Evolutionary conservation across 2,797 vertebrate genomes (phyloP).

Genomic region (Xiphorhynchus erythropygius): DNA sequence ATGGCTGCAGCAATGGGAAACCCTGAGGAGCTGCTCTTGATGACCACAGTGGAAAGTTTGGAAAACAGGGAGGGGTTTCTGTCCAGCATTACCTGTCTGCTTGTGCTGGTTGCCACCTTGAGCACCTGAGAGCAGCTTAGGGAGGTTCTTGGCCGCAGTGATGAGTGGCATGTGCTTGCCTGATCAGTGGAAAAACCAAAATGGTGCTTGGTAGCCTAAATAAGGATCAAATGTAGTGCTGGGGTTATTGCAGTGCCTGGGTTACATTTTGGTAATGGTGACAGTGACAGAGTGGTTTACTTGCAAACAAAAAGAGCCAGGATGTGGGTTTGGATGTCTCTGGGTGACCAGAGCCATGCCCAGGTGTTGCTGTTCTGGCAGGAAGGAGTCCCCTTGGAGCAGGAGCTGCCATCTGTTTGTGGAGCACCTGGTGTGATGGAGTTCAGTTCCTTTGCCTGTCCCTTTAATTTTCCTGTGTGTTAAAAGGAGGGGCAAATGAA

Average conservation of each 20-base stretch:
- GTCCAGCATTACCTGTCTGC: accelerated
- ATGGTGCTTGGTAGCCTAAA: background rate
- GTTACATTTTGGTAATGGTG: background rate
- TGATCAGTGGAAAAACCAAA: background rate
- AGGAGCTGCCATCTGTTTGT: background rate
- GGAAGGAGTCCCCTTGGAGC: background rate
- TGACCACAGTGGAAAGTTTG: background rate
- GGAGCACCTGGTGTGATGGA: accelerated
- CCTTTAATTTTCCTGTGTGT: background rate
- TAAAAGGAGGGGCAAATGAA: background rate
- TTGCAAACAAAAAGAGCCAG: background rate
- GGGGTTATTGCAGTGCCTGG: background rate
- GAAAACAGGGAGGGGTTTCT: background rate
- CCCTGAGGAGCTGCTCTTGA: background rate
- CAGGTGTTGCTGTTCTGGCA: background rate
- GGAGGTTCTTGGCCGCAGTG: background rate
- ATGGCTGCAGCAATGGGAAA: background rate
- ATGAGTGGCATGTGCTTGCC: accelerated
- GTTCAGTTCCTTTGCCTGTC: background rate
- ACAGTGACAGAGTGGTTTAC: background rate
- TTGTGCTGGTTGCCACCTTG: accelerated
- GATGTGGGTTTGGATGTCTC: background rate
- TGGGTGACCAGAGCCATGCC: background rate
- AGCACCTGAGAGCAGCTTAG: background rate
- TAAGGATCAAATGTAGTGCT: background rate